A percentile compares a stretch with the other conserved stretches of the same genome.
Evolutionary conservation across 1,140 invertebrate species (phyloP).

Genomic region (Nebria ingens): DNA sequence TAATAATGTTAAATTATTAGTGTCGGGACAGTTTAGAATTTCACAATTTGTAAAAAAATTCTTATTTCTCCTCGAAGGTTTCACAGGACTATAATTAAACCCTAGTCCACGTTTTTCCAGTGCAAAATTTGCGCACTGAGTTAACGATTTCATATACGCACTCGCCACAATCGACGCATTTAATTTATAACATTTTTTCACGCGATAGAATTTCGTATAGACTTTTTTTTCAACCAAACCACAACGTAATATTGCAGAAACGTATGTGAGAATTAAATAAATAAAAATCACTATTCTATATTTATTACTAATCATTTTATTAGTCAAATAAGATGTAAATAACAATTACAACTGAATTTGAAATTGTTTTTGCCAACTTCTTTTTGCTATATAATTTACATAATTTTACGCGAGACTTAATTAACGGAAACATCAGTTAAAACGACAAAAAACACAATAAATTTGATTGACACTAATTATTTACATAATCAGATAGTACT

Average conservation of each 20-base stretch:
- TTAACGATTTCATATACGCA: slow-evolving; percentile 31
- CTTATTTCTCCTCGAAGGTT: slow-evolving; percentile 21
- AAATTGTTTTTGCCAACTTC: background rate
- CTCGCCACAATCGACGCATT: slow-evolving; percentile 1
- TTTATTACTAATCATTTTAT: background rate
- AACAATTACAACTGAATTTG: background rate
- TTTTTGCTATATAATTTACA: too few relatives aligned
- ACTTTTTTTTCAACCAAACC: background rate
- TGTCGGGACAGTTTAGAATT: slow-evolving; percentile 49
- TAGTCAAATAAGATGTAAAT: background rate
- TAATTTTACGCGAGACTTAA: background rate
- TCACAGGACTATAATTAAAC: slow-evolving; percentile 45
- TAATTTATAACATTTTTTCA: background rate
- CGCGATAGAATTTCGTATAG: background rate
- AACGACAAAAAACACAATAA: too few relatives aligned
- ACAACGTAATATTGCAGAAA: background rate
- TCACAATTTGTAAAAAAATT: slow-evolving; percentile 29
- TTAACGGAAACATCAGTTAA: background rate
- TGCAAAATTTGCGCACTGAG: slow-evolving; percentile 44
- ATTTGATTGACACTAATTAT: background rate
- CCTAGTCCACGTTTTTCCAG: slow-evolving; percentile 46
- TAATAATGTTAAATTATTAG: slow-evolving; percentile 38
- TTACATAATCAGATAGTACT: slow-evolving; percentile 29
- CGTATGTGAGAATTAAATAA: background rate
- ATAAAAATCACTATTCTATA: background rate